A percentile compares a stretch with the other conserved stretches of the same genome.
Conservation (phyloP, 92 coral and sea anemone genomes). For the Metridium senile region DNA sequence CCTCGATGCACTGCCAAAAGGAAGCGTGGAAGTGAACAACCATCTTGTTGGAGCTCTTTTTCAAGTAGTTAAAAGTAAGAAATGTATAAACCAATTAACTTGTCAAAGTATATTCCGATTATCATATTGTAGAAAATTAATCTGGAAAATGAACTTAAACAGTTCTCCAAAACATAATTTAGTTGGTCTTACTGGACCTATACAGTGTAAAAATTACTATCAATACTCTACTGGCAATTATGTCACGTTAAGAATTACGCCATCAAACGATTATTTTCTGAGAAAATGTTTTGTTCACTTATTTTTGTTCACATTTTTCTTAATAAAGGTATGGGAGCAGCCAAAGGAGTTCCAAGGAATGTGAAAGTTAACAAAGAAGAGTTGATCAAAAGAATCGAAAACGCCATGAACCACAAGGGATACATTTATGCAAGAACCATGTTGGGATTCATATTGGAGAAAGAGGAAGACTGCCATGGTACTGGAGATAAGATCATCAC, state of each 20-base stretch:
- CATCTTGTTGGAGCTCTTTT: conserved; percentile 18
- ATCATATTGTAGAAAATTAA: too few species aligned
- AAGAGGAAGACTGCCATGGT: conserved; percentile 38
- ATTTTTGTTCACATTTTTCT: neutral
- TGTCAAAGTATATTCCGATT: too few species aligned
- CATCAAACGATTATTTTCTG: too few species aligned
- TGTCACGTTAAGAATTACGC: too few species aligned
- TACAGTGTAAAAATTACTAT: too few species aligned
- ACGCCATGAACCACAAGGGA: conserved; percentile 32
- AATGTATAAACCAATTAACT: too few species aligned
- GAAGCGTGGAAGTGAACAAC: conserved; percentile 26
- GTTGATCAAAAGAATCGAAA: conserved; percentile 24
- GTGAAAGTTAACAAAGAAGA: conserved; percentile 31
- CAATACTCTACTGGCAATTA: too few species aligned
- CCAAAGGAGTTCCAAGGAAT: conserved; percentile 36
- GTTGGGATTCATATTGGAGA: conserved; percentile 35
- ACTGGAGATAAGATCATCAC: conserved; percentile 24
- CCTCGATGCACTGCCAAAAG: conserved; percentile 26
- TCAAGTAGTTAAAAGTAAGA: conserved; percentile 28
- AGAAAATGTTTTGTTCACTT: too few species aligned
- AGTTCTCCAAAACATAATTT: too few species aligned
- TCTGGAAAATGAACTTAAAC: too few species aligned
- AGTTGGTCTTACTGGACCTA: too few species aligned
- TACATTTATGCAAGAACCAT: conserved; percentile 26
- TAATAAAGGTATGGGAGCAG: conserved; percentile 22